Percentiles rank a stretch among this genome's conserved stretches.
Conservation (phyloP, 92 coral and sea anemone species). For the Siderastrea radians region DNA sequence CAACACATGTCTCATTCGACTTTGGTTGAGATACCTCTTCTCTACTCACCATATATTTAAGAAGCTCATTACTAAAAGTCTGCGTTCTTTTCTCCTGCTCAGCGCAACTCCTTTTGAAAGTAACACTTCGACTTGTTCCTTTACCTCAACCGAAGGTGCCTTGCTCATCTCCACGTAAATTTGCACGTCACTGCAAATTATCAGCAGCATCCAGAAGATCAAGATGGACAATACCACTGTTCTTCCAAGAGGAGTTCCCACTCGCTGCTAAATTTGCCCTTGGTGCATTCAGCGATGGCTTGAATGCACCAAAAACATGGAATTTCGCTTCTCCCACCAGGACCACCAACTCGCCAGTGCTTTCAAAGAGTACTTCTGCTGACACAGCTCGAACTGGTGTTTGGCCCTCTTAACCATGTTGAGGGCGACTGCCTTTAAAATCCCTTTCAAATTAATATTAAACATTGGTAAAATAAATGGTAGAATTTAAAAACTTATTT, state of each 20-base stretch:
- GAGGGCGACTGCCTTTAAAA: conserved; percentile 62
- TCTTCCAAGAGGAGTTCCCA: conserved; percentile 73
- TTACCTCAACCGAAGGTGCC: conserved; percentile 64
- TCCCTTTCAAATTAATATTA: neutral
- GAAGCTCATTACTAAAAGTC: no score
- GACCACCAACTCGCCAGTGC: conserved; percentile 69
- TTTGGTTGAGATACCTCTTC: conserved; percentile 49
- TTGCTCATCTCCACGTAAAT: conserved; percentile 50
- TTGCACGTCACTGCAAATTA: conserved; percentile 51
- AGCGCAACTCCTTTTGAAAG: conserved; percentile 47
- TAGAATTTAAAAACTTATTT: no score
- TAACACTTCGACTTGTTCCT: conserved; percentile 54
- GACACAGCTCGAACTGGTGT: conserved; percentile 59
- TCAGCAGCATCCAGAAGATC: conserved; percentile 70
- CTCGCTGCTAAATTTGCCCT: conserved; percentile 70
- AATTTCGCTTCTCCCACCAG: conserved; percentile 66
- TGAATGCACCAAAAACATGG: conserved; percentile 5
- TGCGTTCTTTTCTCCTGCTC: conserved; percentile 38
- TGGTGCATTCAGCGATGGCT: conserved; percentile 71
- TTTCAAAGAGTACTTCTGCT: conserved; percentile 72
- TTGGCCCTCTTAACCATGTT: conserved; percentile 71
- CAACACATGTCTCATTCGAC: conserved; percentile 30
- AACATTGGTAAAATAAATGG: no score
- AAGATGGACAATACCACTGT: conserved; percentile 66
- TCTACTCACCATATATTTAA: neutral